Evolutionary conservation across 1,140 invertebrate species (phyloP).

Genomic region (Polypedilum pembai): DNA sequence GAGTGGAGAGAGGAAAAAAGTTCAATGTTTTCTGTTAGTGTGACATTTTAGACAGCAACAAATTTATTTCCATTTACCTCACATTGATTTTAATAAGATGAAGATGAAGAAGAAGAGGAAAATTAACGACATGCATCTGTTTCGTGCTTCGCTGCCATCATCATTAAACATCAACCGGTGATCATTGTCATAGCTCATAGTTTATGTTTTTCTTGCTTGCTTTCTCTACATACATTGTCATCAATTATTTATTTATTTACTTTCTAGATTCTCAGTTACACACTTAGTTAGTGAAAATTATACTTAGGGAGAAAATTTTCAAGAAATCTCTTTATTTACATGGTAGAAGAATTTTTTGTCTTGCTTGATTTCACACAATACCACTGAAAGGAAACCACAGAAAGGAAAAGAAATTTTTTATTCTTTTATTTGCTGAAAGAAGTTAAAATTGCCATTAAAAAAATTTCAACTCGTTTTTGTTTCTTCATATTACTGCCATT

Average conservation of each 20-base stretch:
- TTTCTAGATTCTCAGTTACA: not conserved
- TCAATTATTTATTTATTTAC: constrained; percentile 26
- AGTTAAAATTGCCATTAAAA: constrained; percentile 2
- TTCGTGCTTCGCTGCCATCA: not conserved
- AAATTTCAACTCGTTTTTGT: not conserved
- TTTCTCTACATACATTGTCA: not conserved
- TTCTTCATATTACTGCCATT: not conserved
- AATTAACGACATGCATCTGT: constrained; percentile 6
- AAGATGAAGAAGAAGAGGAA: not conserved
- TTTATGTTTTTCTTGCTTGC: not conserved
- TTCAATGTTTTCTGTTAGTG: no score
- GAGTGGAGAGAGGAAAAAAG: no score
- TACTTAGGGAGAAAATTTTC: not conserved
- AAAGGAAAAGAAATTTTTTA: not conserved
- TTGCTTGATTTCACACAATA: not conserved
- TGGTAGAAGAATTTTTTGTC: not conserved
- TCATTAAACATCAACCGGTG: not conserved
- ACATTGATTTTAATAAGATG: not conserved
- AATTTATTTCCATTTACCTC: not conserved
- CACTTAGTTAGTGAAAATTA: not conserved
- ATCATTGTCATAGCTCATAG: not conserved
- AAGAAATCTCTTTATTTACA: not conserved
- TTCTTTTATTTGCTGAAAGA: not conserved
- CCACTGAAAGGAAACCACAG: not conserved
- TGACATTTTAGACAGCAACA: no score